These are phyloP conservation scores for Atethmia centrago DNA, from an alignment of 2,888 invertebrate genomes.

Conservation along the genomic window DNA sequence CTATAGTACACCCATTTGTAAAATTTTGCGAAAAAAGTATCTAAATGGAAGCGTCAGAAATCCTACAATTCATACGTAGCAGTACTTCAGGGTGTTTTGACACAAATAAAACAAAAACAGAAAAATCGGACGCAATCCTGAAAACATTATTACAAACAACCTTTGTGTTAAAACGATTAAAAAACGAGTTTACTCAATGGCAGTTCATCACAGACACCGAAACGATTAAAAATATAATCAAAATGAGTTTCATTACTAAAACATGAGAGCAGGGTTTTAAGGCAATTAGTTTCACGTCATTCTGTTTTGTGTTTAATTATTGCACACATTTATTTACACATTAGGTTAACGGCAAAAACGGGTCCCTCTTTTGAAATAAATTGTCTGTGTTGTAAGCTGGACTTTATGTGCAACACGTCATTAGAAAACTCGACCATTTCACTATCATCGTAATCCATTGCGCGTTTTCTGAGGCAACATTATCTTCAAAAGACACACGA, in stretches of 20 bases:
- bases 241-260: conserved; percentile 62
- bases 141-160: conserved; percentile 23
- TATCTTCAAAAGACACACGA: neutral
- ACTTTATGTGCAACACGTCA: conserved; percentile 22
- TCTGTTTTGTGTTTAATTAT: conserved; percentile 86
- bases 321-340: conserved; percentile 88
- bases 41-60: neutral
- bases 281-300: conserved; percentile 83
- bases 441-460: conserved; percentile 21
- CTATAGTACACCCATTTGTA: no score
- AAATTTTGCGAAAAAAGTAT: neutral
- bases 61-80: neutral
- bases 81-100: neutral
- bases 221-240: conserved; percentile 60
- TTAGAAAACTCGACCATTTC: neutral
- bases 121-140: neutral
- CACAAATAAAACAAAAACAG: neutral
- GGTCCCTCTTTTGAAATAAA: conserved; percentile 85
- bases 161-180: conserved; percentile 38
- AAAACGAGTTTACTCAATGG: conserved; percentile 43
- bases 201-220: conserved; percentile 42
- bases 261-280: conserved; percentile 74
- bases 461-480: neutral
- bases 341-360: conserved; percentile 87
- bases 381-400: conserved; percentile 71